These are phyloP conservation scores for Amphiura filiformis DNA, from an alignment of 35 echinoderm and acorn worm species.

Conservation along the genomic window DNA sequence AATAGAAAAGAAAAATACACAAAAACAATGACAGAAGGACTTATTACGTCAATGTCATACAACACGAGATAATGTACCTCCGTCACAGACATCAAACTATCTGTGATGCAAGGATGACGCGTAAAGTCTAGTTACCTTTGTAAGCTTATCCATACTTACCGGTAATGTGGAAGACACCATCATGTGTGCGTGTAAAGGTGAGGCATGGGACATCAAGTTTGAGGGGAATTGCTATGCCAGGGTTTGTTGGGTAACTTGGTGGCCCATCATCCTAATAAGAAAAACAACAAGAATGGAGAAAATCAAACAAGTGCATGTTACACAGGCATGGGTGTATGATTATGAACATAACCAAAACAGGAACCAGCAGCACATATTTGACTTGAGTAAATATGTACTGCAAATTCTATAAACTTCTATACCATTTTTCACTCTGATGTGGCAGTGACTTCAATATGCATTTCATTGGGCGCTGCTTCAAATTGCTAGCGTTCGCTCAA, in stretches of 20 bases:
- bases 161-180: slow-evolving; percentile 89
- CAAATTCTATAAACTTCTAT: no score
- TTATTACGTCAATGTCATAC: neutral
- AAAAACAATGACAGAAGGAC: neutral
- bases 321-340: no score
- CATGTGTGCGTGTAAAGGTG: slow-evolving; percentile 51
- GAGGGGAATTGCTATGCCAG: slow-evolving; percentile 41
- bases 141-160: slow-evolving; percentile 36
- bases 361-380: no score
- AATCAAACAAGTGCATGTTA: neutral
- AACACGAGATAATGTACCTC: neutral
- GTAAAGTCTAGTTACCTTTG: neutral
- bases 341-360: no score
- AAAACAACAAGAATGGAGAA: neutral
- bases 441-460: no score
- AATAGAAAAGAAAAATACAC: neutral
- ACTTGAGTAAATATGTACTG: no score
- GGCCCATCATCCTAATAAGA: slow-evolving; percentile 74
- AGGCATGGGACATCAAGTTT: slow-evolving; percentile 52
- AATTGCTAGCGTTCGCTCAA: no score
- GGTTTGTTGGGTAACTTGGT: slow-evolving; percentile 51
- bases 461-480: no score
- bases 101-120: neutral
- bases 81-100: neutral
- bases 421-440: no score